Percentiles rank a stretch among this genome's conserved stretches.
phyloP scores from a whole-genome alignment of 2,113 vertebrate species.

The Salvelinus sp. region DNA sequence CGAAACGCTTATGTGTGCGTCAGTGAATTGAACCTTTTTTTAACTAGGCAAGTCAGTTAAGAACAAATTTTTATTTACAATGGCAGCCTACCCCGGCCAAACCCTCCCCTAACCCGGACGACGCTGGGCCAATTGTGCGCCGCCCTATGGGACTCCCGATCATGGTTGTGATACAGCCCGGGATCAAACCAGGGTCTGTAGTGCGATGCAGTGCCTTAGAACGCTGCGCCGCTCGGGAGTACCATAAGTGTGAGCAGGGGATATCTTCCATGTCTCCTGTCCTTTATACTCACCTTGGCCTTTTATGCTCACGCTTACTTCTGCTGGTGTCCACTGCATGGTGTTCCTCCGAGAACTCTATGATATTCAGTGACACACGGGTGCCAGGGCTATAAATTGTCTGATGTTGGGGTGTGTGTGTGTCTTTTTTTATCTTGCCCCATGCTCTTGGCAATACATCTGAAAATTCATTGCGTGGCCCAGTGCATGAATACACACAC shows the following conservation, averaged over 20 bases:
- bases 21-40: not conserved
- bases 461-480: not conserved
- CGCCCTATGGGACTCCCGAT: too few species aligned
- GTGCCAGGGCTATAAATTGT: slow-evolving; percentile 39
- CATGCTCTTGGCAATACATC: not conserved
- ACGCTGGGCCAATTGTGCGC: too few species aligned
- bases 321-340: slow-evolving; percentile 3
- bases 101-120: too few species aligned
- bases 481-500: not conserved
- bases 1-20: not conserved
- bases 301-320: slow-evolving; percentile 20
- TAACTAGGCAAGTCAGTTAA: too few species aligned
- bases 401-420: not conserved
- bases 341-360: slow-evolving; percentile 11
- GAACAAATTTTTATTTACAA: too few species aligned
- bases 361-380: not conserved
- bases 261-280: not conserved
- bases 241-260: slow-evolving; percentile 6
- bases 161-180: too few species aligned
- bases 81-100: too few species aligned
- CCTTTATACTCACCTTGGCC: slow-evolving; percentile 40
- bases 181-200: too few species aligned
- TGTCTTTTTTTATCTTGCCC: slow-evolving; percentile 10
- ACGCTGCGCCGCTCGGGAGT: not conserved
- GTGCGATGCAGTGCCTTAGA: too few species aligned